Evolutionary conservation across 2,888 invertebrate species (phyloP).

Genomic region (Chrysolina americana): DNA sequence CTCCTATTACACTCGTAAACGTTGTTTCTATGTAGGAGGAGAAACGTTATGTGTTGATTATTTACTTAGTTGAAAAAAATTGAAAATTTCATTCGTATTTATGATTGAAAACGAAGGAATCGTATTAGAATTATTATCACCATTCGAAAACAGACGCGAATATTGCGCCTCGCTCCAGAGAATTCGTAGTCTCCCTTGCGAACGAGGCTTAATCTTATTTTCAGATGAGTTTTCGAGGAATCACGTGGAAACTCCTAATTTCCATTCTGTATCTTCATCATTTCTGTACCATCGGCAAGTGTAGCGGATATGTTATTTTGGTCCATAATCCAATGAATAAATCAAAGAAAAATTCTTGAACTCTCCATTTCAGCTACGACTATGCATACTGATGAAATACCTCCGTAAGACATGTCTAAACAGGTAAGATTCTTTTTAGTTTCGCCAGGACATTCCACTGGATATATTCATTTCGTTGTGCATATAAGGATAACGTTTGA

Average conservation of each 20-base stretch:
- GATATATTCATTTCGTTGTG: slow-evolving; percentile 37
- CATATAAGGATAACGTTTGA: slow-evolving; percentile 25
- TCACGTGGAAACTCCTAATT: slow-evolving; percentile 8
- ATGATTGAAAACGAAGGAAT: neutral
- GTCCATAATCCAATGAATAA: neutral
- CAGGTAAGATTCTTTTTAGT: slow-evolving; percentile 39
- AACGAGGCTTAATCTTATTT: neutral
- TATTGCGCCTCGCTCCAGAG: neutral
- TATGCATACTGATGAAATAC: slow-evolving; percentile 31
- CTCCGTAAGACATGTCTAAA: slow-evolving; percentile 35
- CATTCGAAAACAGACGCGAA: neutral
- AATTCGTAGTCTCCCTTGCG: neutral
- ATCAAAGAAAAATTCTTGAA: slow-evolving; percentile 14
- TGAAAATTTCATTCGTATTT: no score
- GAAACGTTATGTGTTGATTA: no score
- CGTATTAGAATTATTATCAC: neutral
- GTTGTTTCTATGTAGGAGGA: no score
- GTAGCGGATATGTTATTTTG: neutral
- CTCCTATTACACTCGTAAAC: no score
- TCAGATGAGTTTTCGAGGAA: neutral
- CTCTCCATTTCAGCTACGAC: slow-evolving; percentile 32
- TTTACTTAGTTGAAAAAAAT: no score
- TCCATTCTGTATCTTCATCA: neutral
- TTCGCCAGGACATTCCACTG: slow-evolving; percentile 37
- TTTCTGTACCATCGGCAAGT: neutral